These are phyloP conservation scores for Pteria penguin DNA, from an alignment of 2,888 invertebrate species.

Conservation along the genomic window DNA sequence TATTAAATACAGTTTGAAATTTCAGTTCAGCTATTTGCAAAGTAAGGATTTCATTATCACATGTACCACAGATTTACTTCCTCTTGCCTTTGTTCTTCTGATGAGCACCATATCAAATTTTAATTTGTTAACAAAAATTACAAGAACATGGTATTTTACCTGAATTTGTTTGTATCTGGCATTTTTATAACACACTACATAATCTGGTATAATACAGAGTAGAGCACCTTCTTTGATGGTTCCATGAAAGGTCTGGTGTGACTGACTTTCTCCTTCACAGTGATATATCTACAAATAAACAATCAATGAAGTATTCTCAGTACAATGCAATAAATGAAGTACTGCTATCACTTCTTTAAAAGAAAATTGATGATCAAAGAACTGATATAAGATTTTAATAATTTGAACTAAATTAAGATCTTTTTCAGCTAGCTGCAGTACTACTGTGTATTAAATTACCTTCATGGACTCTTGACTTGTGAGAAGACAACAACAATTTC, in stretches of 20 bases:
- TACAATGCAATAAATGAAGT: background rate
- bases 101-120: background rate
- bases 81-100: too few species aligned
- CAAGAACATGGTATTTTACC: too few species aligned
- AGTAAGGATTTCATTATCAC: too few species aligned
- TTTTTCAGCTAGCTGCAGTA: too few species aligned
- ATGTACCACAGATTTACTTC: too few species aligned
- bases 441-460: too few species aligned
- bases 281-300: conserved; percentile 62
- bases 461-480: conserved; percentile 71
- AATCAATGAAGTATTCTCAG: background rate
- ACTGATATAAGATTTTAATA: background rate
- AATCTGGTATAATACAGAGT: conserved; percentile 66
- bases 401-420: too few species aligned
- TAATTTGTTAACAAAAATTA: background rate
- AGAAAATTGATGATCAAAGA: background rate
- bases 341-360: background rate
- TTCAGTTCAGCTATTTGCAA: too few species aligned
- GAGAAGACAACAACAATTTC: conserved; percentile 56
- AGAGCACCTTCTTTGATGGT: conserved; percentile 51
- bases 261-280: conserved; percentile 56
- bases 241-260: conserved; percentile 51
- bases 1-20: too few species aligned
- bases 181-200: conserved; percentile 67
- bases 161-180: conserved; percentile 62